Evolutionary conservation across 2,113 vertebrate genomes (phyloP), one percentile per base, ranked within the genome.

Genomic region (Protomyctophum bolini): DNA sequence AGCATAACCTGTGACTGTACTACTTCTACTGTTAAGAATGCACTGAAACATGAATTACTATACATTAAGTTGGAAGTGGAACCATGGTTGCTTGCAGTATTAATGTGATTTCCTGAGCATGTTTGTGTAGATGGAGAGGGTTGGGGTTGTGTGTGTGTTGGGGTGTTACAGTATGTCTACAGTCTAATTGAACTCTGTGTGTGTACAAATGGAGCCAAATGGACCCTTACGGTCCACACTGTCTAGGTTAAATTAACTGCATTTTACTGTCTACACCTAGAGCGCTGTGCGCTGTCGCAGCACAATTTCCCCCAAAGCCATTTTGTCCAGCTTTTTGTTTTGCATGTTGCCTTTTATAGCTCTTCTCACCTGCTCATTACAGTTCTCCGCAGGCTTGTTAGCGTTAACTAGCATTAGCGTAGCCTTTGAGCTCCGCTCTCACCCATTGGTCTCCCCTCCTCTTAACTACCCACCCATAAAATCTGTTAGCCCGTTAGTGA

Each of bases 301-400:
- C 21, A 14, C 49, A 1, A 14, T 21, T 48, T 15, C 6, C 50
- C 47, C 79, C 0, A 9, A 45, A 79, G 76, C 75, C 46, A 33
- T 74, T 82, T 70, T 52, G 15, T 29, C 68, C 70, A 58, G 67
- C 54, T 66, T 3, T 76, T 58, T 59, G 57, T 80, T 4, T 78
- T 54, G 33, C 33, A 41, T 56, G 61, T 28, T 67, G 56, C n/a
- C 41, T 85, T 89, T 87, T 78, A 81, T 70, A 15, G 81, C 60
- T 70, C 15, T 56, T 61, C 74, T 88, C 83, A 86, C 80, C 80
- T 81, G 82, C 85, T 88, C 87, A 78, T 90, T 89, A 89, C 63
- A 74, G 77, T 59, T 41, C 74, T 79, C 71, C 73, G 70, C 60
- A 63, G 69, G 77, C 81, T 79, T 78, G 74, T 86, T 86, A 84